These are phyloP conservation scores for Myotis daubentonii DNA, from an alignment of 2,797 vertebrate species.

Conservation along the genomic window DNA sequence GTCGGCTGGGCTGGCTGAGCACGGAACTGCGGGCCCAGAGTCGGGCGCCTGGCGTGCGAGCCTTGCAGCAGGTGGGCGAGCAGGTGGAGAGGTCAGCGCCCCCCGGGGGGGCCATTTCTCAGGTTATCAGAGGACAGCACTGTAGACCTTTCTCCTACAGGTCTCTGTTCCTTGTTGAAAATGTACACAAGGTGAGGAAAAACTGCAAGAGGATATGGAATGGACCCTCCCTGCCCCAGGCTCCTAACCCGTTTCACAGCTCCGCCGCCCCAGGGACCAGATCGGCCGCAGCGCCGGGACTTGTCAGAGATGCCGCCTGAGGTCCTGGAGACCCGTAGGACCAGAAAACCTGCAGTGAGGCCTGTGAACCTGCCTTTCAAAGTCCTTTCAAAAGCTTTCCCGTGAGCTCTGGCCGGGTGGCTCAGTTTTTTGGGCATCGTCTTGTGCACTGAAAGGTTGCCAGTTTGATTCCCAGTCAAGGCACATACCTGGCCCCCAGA, in stretches of 20 bases:
- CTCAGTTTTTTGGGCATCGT: background rate
- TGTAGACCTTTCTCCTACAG: background rate
- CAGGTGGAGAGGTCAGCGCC: background rate
- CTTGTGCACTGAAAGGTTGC: too few species aligned
- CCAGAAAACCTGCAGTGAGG: background rate
- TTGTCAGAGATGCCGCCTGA: background rate
- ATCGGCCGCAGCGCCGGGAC: background rate
- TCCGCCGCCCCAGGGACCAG: background rate
- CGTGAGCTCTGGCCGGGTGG: background rate
- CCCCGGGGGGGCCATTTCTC: background rate
- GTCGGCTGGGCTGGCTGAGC: background rate
- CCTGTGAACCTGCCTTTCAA: background rate
- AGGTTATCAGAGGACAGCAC: background rate
- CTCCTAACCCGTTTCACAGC: too few species aligned
- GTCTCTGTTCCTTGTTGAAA: background rate
- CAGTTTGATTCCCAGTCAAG: background rate
- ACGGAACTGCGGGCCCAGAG: accelerated
- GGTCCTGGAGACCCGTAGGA: too few species aligned
- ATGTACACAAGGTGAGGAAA: background rate
- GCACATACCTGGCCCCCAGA: background rate
- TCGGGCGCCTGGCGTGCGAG: background rate
- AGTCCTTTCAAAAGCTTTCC: background rate
- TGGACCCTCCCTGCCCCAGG: background rate
- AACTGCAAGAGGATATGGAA: background rate
- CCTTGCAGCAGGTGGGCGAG: background rate